Evolutionary conservation across 1,140 invertebrate species (phyloP), one percentile per base, ranked within the genome.

Genomic region (Aporrectodea caliginosa): DNA sequence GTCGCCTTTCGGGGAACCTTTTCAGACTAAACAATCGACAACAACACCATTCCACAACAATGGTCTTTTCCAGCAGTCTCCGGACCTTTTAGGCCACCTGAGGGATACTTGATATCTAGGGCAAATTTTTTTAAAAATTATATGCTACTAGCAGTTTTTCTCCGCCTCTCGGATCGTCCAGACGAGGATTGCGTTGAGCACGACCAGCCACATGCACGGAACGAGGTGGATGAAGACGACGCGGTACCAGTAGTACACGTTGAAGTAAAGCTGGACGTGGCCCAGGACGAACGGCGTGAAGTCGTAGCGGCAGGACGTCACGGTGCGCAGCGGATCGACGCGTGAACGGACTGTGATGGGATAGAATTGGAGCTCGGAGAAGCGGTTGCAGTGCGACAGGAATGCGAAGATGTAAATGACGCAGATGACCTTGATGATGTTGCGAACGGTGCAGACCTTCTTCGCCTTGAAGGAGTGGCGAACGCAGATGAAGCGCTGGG

Each of bases 401-500:
- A 92, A 90, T 0, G 94, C 93, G 2, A 92, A 86, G 35, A 94
- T 83, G 33, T 92, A 92, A 72, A 96, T 94, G 85, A 92, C 92
- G 32, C 91, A 89, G 1, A 95, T 92, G 81, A 92, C 93, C 80
- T 92, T 93, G 82, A 92, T 91, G 1, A 95, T 94, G 1, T 92
- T 91, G 0, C 92, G 92, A 16, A 84, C 75, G 0, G 95, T 98
- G 88, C 96, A 98, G 32, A 97, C 90, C 0, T 93, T 93, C 76
- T 94, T 90, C 0, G 95, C 95, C 79, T 91, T 91, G 2, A 97
- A 90, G 0, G 95, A 95, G 87, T 96, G 94, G 86, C 96, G 98
- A 0, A 98, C 96, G 0, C 96, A 95, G 58, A 98, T 93, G 89
- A 95, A 98, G 72, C 97, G 90, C 87, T 99, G 96, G 80, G 97